Conservation (phyloP, 2,888 invertebrate species). For the Clistopyga incitator region DNA sequence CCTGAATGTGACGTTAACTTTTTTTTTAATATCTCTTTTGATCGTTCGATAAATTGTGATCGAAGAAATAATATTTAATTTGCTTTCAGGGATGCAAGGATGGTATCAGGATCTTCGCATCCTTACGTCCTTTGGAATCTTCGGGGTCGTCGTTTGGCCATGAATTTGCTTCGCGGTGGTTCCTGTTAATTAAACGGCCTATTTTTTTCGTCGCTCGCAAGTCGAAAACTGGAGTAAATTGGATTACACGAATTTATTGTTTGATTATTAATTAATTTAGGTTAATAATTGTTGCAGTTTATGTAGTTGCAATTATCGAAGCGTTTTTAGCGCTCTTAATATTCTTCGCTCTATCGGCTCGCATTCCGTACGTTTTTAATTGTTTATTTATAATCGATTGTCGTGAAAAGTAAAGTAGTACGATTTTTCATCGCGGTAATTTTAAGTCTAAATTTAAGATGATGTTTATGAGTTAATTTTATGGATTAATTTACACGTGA, state of each 20-base stretch:
- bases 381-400: not conserved
- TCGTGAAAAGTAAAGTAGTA: not conserved
- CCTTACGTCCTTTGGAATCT: slow-evolving; percentile 74
- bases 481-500: slow-evolving; percentile 35
- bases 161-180: slow-evolving; percentile 67
- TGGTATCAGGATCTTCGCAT: slow-evolving; percentile 74
- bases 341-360: not conserved
- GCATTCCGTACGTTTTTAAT: not conserved
- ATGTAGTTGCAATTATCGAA: not conserved
- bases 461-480: slow-evolving; percentile 37
- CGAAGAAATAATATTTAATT: not conserved
- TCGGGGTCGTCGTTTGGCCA: slow-evolving; percentile 70
- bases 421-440: slow-evolving; percentile 20
- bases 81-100: slow-evolving; percentile 73
- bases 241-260: no score
- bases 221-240: not conserved
- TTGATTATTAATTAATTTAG: not conserved
- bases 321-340: not conserved
- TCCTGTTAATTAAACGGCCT: not conserved
- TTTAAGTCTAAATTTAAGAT: slow-evolving; percentile 13
- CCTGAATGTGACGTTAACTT: no score
- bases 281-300: not conserved
- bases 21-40: no score
- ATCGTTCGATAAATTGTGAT: not conserved
- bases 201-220: not conserved